These are phyloP conservation scores for Pasiphila rectangulata DNA, from an alignment of 2,888 invertebrate species.

Conservation along the genomic window DNA sequence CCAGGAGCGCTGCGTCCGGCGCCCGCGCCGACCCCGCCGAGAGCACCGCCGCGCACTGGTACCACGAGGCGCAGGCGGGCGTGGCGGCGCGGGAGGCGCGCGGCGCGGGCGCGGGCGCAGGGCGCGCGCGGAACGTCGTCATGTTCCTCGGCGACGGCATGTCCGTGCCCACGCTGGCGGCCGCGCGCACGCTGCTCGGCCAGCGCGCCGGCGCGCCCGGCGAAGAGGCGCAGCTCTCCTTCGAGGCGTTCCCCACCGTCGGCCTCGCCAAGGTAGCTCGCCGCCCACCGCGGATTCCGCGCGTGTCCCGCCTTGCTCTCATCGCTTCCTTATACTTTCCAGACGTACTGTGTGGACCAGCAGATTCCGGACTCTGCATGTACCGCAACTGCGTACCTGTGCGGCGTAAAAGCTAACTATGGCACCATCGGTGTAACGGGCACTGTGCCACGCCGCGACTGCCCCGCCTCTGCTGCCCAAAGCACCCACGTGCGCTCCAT, in stretches of 20 bases:
- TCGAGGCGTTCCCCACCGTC: constrained; percentile 82
- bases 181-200: constrained; percentile 81
- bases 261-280: constrained; percentile 53
- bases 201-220: constrained; percentile 74
- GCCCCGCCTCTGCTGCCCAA: constrained; percentile 74
- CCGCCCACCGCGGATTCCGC: background rate
- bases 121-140: constrained; percentile 80
- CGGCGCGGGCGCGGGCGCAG: constrained; percentile 31
- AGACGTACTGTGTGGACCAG: constrained; percentile 80
- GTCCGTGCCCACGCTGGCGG: constrained; percentile 84
- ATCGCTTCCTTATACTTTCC: background rate
- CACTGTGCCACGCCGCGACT: constrained; percentile 80
- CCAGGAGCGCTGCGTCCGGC: constrained; percentile 22
- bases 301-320: background rate
- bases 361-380: constrained; percentile 87
- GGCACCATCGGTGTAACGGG: constrained; percentile 84
- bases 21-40: constrained; percentile 18
- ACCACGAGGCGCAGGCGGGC: constrained; percentile 29
- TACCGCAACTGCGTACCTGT: constrained; percentile 84
- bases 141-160: constrained; percentile 88
- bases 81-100: constrained; percentile 8
- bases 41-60: constrained; percentile 28
- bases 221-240: constrained; percentile 80
- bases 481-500: constrained; percentile 82
- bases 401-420: constrained; percentile 84